Evolutionary conservation across 64 coral and sea anemone genomes (phyloP).

Genomic region (Stylophora pistillata): DNA sequence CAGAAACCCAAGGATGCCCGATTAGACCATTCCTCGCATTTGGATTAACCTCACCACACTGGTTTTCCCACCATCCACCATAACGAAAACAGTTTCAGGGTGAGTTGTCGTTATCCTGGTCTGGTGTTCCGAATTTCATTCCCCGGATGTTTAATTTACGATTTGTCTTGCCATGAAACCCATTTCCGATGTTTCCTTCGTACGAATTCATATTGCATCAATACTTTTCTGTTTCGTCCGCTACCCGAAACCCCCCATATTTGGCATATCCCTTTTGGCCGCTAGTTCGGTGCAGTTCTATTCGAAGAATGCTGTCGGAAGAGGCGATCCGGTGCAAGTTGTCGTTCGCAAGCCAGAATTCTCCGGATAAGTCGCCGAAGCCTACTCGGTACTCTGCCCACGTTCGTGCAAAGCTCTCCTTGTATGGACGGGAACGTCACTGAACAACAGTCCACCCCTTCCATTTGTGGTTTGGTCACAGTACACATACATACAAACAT

Average conservation of each 20-base stretch:
- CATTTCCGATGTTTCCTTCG: constrained; percentile 27
- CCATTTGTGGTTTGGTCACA: constrained; percentile 65
- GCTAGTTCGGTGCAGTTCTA: constrained; percentile 5
- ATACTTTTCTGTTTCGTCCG: background rate
- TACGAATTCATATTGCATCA: constrained; percentile 11
- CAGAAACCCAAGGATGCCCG: background rate
- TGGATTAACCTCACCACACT: background rate
- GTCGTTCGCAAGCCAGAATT: constrained; percentile 70
- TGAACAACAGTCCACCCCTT: constrained; percentile 57
- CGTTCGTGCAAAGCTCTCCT: constrained; percentile 13
- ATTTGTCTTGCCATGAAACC: constrained; percentile 7
- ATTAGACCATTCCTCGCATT: background rate
- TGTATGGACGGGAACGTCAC: constrained; percentile 3
- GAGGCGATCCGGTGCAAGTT: constrained; percentile 29
- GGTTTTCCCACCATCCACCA: constrained; percentile 36
- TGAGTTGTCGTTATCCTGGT: constrained; percentile 27
- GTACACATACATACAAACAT: too few relatives aligned
- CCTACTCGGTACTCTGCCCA: constrained; percentile 40
- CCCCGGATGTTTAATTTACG: background rate
- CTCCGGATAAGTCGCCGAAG: constrained; percentile 23
- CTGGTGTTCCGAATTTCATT: constrained; percentile 36
- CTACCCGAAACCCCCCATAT: constrained; percentile 21
- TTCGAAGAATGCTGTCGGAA: background rate
- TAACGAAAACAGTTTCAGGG: background rate
- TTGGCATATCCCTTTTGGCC: constrained; percentile 31